Evolutionary conservation across 1,140 invertebrate species (phyloP).

Genomic region (Hypothenemus hampei): DNA sequence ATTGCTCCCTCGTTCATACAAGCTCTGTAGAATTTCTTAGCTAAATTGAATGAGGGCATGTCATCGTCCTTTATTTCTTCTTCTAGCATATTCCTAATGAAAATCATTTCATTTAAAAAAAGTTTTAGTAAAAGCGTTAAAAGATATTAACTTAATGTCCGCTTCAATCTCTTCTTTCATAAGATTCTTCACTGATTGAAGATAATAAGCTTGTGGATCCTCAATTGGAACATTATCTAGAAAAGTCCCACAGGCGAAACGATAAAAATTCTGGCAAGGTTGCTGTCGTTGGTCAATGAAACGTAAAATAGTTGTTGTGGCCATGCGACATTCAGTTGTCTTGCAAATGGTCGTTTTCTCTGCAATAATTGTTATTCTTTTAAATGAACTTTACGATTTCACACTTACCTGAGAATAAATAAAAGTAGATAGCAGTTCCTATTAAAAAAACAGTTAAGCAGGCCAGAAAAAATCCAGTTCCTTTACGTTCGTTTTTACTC

Average conservation of each 20-base stretch:
- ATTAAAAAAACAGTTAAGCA: no score
- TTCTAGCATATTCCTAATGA: conserved; percentile 35
- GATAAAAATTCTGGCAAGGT: conserved; percentile 87
- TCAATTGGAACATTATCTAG: conserved; percentile 13
- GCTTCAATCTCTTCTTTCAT: conserved; percentile 16
- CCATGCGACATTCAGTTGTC: conserved; percentile 18
- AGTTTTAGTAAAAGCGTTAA: no score
- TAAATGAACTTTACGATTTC: not conserved
- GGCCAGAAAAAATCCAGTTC: no score
- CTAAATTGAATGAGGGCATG: conserved; percentile 26
- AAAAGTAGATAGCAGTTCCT: no score
- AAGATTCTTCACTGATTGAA: conserved; percentile 6
- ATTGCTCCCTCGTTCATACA: not conserved
- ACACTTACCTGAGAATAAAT: conserved; percentile 7
- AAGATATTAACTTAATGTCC: conserved; percentile 16
- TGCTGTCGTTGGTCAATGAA: conserved; percentile 71
- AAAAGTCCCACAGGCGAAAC: conserved; percentile 74
- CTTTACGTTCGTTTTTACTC: no score
- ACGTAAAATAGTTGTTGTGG: conserved; percentile 20
- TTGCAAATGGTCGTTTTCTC: conserved; percentile 8
- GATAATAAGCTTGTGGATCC: not conserved
- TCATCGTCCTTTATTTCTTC: conserved; percentile 27
- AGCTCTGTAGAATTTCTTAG: conserved; percentile 34
- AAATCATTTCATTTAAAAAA: no score
- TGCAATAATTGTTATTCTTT: not conserved